A percentile compares a stretch with the other conserved stretches of the same genome.
phyloP scores from a whole-genome alignment of 2,888 invertebrate genomes.

The Dryadula phaetusa region DNA sequence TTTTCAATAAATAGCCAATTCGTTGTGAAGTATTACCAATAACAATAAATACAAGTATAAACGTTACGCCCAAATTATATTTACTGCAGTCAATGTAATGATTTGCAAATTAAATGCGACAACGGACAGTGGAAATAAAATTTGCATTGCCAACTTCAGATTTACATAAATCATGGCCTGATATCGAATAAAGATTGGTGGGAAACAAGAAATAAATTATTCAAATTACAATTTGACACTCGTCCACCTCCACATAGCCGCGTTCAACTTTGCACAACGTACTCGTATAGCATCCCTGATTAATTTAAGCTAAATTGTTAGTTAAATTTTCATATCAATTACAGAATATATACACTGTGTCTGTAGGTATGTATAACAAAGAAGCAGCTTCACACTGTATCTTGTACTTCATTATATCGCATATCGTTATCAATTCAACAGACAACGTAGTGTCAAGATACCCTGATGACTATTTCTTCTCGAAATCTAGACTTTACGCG shows the following conservation, averaged over 20 bases:
- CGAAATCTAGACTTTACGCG: no score
- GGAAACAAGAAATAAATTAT: constrained; percentile 36
- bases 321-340: background rate
- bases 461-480: no score
- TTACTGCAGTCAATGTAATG: constrained; percentile 3
- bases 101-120: constrained; percentile 26
- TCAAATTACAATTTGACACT: constrained; percentile 39
- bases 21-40: background rate
- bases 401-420: no score
- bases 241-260: background rate
- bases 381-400: no score
- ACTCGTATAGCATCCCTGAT: background rate
- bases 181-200: constrained; percentile 37
- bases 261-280: background rate
- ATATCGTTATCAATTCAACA: no score
- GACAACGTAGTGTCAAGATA: no score
- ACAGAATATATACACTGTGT: no score
- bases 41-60: background rate
- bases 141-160: constrained; percentile 25
- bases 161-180: constrained; percentile 33
- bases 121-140: constrained; percentile 22
- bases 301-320: background rate
- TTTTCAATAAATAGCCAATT: no score
- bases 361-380: no score
- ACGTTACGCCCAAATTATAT: background rate